phyloP scores from a whole-genome alignment of 2,113 vertebrate genomes.

The Forbesichthys agassizii region DNA sequence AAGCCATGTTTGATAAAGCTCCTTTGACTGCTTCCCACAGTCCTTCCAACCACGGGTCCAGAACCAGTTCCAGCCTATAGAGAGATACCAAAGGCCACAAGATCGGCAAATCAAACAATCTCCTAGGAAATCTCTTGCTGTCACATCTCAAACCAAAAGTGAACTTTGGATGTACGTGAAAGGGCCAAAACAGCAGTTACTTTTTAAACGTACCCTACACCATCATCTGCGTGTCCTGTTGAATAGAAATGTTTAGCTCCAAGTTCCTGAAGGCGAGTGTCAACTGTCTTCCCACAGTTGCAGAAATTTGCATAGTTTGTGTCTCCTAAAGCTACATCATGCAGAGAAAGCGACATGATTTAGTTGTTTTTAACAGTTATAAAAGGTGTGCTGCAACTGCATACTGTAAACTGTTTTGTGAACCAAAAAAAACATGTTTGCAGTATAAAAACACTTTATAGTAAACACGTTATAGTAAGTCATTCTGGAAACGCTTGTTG shows the following conservation, averaged over 20 bases:
- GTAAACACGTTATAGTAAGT: background rate
- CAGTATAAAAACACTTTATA: too few species aligned
- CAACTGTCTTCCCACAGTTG: slow-evolving; percentile 95
- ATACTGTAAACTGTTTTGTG: slow-evolving; percentile 1
- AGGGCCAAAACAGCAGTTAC: background rate
- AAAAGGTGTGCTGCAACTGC: slow-evolving; percentile 8
- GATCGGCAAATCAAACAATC: background rate
- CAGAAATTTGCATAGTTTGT: slow-evolving; percentile 95
- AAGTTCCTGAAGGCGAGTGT: slow-evolving; percentile 85
- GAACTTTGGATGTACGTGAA: background rate
- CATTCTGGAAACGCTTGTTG: too few species aligned
- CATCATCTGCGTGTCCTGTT: slow-evolving; percentile 92
- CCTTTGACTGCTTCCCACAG: slow-evolving; percentile 86
- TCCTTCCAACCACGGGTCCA: slow-evolving; percentile 93
- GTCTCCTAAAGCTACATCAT: slow-evolving; percentile 87
- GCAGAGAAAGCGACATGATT: slow-evolving; percentile 28
- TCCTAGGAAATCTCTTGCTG: background rate
- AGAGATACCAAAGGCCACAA: slow-evolving; percentile 16
- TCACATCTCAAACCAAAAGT: background rate
- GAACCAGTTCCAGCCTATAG: slow-evolving; percentile 89
- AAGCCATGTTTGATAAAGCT: slow-evolving; percentile 70
- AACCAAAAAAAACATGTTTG: too few species aligned
- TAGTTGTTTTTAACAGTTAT: slow-evolving; percentile 10
- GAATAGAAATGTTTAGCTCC: slow-evolving; percentile 87
- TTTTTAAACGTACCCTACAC: slow-evolving; percentile 82